Evolutionary conservation across 2,888 invertebrate species (phyloP).

Genomic region (Dolichomitus sp.): DNA sequence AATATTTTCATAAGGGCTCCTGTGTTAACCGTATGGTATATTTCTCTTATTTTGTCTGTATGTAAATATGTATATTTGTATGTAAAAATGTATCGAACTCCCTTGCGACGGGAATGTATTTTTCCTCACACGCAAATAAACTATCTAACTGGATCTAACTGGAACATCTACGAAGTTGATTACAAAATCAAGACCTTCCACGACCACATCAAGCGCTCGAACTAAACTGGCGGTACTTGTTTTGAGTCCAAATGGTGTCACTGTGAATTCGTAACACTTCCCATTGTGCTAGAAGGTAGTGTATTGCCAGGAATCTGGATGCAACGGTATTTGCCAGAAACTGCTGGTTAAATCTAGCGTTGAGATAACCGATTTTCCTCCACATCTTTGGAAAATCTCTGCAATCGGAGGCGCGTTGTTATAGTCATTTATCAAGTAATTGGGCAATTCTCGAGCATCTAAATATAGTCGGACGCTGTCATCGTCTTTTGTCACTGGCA

Average conservation of each 20-base stretch:
- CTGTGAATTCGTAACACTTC: slow-evolving; percentile 49
- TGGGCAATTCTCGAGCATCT: slow-evolving; percentile 15
- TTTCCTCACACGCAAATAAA: not conserved
- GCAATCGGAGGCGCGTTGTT: slow-evolving; percentile 47
- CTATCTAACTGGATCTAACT: too few relatives aligned
- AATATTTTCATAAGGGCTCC: too few relatives aligned
- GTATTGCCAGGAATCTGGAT: slow-evolving; percentile 48
- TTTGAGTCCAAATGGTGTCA: slow-evolving; percentile 53
- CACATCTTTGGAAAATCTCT: slow-evolving; percentile 47
- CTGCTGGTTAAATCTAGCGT: slow-evolving; percentile 65
- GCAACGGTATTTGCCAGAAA: slow-evolving; percentile 71
- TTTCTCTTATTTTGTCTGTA: not conserved
- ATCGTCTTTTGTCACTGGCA: slow-evolving; percentile 33
- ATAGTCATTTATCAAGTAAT: slow-evolving; percentile 31
- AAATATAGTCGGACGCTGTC: slow-evolving; percentile 45
- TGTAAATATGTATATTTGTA: not conserved
- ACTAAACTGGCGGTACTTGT: slow-evolving; percentile 33
- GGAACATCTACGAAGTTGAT: slow-evolving; percentile 10
- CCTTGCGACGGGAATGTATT: not conserved
- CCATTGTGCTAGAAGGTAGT: slow-evolving; percentile 53
- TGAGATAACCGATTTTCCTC: slow-evolving; percentile 26
- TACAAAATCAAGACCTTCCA: not conserved
- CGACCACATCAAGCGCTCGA: not conserved
- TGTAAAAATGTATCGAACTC: not conserved
- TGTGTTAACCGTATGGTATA: too few relatives aligned